These are phyloP conservation scores for Epizoanthus rinbou DNA, from an alignment of 92 coral and sea anemone genomes.

Conservation along the genomic window DNA sequence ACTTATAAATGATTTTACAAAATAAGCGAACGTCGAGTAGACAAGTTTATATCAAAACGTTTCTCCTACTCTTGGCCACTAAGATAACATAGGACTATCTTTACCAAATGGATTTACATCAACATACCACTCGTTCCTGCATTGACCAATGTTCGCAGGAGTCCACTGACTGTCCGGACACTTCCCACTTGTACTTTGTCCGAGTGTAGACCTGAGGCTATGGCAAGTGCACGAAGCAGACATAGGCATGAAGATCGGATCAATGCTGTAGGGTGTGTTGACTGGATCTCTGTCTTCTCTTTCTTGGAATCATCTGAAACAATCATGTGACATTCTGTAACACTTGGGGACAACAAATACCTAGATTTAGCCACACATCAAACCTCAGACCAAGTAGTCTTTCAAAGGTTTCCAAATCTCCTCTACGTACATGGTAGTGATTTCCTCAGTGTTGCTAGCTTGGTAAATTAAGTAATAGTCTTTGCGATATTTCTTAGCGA, in stretches of 20 bases:
- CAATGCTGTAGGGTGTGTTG: slow-evolving; percentile 91
- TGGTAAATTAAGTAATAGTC: too few relatives aligned
- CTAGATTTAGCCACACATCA: too few relatives aligned
- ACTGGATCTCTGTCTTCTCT: slow-evolving; percentile 85
- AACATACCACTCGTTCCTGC: slow-evolving; percentile 78
- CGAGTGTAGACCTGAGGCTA: slow-evolving; percentile 91
- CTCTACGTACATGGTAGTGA: too few relatives aligned
- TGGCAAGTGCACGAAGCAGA: slow-evolving; percentile 82
- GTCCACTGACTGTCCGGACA: slow-evolving; percentile 86
- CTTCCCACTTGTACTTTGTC: slow-evolving; percentile 74
- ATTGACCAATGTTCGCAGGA: slow-evolving; percentile 77
- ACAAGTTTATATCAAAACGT: not conserved
- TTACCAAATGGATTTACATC: not conserved
- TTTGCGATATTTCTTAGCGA: too few relatives aligned
- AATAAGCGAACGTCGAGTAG: not conserved
- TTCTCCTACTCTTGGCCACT: not conserved
- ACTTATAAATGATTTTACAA: not conserved
- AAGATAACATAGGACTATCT: not conserved
- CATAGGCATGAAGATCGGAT: slow-evolving; percentile 93
- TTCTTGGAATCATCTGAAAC: slow-evolving; percentile 82
- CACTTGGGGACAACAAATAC: too few relatives aligned
- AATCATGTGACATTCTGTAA: not conserved
- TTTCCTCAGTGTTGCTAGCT: too few relatives aligned
- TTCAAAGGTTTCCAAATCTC: too few relatives aligned
- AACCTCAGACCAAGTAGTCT: too few relatives aligned